Conservation (phyloP, 2,113 vertebrate species). For the Tapirus terrestris region DNA sequence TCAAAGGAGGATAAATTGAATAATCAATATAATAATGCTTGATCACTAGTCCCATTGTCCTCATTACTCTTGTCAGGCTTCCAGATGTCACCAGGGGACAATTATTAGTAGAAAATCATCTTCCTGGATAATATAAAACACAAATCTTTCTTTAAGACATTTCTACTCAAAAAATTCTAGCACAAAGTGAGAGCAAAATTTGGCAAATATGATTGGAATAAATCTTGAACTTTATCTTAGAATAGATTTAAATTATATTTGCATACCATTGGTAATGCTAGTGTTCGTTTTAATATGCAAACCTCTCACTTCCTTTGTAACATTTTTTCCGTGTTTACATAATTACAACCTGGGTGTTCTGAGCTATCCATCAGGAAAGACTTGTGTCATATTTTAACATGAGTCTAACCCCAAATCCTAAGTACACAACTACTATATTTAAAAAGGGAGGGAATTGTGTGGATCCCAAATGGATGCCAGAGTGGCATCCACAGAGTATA, state of each 20-base stretch:
- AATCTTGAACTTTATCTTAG: constrained; percentile 69
- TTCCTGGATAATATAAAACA: background rate
- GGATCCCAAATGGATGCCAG: constrained; percentile 57
- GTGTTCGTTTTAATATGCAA: constrained; percentile 72
- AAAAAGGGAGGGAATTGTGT: constrained; percentile 74
- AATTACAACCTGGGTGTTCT: constrained; percentile 75
- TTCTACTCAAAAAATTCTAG: constrained; percentile 27
- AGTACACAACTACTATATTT: constrained; percentile 76
- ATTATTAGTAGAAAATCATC: constrained; percentile 18
- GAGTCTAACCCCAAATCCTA: constrained; percentile 69
- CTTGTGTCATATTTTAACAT: constrained; percentile 74
- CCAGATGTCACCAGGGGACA: background rate
- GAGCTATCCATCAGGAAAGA: constrained; percentile 69
- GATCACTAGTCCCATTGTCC: background rate
- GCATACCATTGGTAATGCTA: constrained; percentile 41
- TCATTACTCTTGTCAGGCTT: background rate
- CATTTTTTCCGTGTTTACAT: constrained; percentile 59
- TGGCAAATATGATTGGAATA: constrained; percentile 50
- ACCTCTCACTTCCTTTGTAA: constrained; percentile 75
- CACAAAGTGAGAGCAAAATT: constrained; percentile 38
- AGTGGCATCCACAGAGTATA: constrained; percentile 55
- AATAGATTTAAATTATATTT: constrained; percentile 79
- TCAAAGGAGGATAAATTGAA: background rate
- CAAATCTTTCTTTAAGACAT: constrained; percentile 16
- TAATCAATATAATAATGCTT: constrained; percentile 37